Evolutionary conservation across 2,797 vertebrate species (phyloP), one percentile per base, ranked within the genome.

Genomic region (Psittacula echo): DNA sequence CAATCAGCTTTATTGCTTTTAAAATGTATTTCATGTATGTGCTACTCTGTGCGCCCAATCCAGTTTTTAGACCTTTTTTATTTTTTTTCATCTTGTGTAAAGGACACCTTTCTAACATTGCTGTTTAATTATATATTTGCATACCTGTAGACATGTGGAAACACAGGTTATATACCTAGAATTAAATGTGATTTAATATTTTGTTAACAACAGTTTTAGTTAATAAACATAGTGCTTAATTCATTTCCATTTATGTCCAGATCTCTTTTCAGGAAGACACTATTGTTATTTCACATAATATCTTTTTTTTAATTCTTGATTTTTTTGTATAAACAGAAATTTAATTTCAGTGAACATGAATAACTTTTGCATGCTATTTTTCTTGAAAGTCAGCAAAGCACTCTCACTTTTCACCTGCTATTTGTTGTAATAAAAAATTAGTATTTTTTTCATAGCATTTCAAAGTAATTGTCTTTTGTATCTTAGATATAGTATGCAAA

Each of bases 111-210:
- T 51, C n/a, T 3, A 56, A 91, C 56, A 27, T 53, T 42, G 32
- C 16, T 51, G 2, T 39, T 16, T 13, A 29, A 7, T 74, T 58
- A 66, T n/a, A 29, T 30, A 37, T 64, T 45, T 85, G 15, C 2
- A 8, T 47, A 32, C 42, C 34, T 0, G 3, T 53, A 41, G 7
- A 51, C 14, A 3, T 12, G 3, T 44, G 5, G 29, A 61, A 21
- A 48, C 5, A 22, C 5, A 75, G 45, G 47, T 51, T 19, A 34
- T 21, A 44, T 34, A 27, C 5, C 3, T 26, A 34, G n/a, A 79
- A 51, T 64, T 47, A 47, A 66, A 61, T n/a, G 19, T 29, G 27
- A 53, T 29, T 42, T 73, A 66, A 67, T 44, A 61, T 26, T 30
- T 30, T 48, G 7, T 65, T 41, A 50, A 44, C 7, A 44, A 27